Evolutionary conservation across 2,113 vertebrate species (phyloP), one percentile per base, ranked within the genome.

Genomic region (Promerops cafer): DNA sequence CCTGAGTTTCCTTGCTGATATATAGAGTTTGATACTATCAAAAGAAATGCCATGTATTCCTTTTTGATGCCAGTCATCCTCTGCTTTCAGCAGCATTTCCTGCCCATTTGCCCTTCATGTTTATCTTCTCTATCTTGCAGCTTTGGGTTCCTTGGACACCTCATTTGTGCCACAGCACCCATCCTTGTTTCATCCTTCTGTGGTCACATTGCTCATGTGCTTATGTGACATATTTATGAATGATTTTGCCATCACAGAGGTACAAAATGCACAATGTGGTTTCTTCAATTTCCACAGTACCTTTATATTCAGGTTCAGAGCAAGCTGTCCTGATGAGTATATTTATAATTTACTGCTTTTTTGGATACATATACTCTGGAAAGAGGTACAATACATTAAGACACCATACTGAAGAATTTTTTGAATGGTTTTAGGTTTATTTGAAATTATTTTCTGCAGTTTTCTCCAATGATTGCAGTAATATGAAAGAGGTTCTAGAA

Each of bases 161-260:
- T 45, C n/a, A 33, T 15, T 2, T 3, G 10, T 37, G 28, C 31
- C 49, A 49, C 19, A 26, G 16, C 6, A 33, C 10, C 13, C 27
- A 37, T 22, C 16, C 53, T 60, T 47, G 26, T 79, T 80, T 60
- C 24, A 31, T 18, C 12, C 9, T 72, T 81, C 3, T 3, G 26
- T 56, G 21, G 7, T 53, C 27, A 35, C 19, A 20, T 3, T 76
- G 15, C 11, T 64, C 31, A 24, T 1, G 1, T 22, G 13, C 8
- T 54, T 52, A 22, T 0, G 0, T 16, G 49, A 49, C 5, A 47
- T 4, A 6, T 17, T 47, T 15, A 11, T 30, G 24, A 42, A 11
- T 30, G 75, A 33, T 2, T 44, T 16, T 74, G 24, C 7, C 27
- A 49, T 11, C 21, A 78, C 16, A 56, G 10, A 24, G 9, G 16